A percentile compares a stretch with the other conserved stretches of the same genome.
These are phyloP conservation scores for Argyresthia albistria DNA, from an alignment of 2,888 invertebrate genomes.

Conservation along the genomic window DNA sequence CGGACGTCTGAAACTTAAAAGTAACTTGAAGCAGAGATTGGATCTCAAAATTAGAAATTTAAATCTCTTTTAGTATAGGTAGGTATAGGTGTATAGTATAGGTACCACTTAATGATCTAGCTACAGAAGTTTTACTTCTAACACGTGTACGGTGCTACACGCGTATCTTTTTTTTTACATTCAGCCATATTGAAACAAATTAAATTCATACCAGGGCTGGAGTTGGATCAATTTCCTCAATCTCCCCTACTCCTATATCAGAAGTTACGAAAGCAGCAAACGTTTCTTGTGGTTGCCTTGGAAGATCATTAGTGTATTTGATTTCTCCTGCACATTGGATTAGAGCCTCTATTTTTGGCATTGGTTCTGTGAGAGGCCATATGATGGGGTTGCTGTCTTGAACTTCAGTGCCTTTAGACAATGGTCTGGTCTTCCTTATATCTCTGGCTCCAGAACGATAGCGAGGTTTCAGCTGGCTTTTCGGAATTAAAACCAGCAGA, in stretches of 20 bases:
- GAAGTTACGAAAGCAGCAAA: slow-evolving; percentile 77
- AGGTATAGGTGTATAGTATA: no score
- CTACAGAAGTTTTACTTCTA: no score
- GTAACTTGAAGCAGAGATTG: no score
- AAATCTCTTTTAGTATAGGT: no score
- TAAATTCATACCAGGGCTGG: slow-evolving; percentile 76
- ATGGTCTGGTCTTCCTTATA: slow-evolving; percentile 60
- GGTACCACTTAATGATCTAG: no score
- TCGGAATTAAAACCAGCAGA: slow-evolving; percentile 62
- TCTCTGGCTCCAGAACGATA: slow-evolving; percentile 63
- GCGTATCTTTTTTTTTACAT: no score
- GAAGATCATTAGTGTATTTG: slow-evolving; percentile 75
- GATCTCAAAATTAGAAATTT: no score
- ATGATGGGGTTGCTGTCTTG: slow-evolving; percentile 75
- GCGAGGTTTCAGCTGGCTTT: slow-evolving; percentile 45
- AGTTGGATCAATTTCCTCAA: slow-evolving; percentile 72
- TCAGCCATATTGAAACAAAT: no score
- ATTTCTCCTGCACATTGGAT: slow-evolving; percentile 63
- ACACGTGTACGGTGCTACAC: no score
- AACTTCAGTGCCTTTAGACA: slow-evolving; percentile 75
- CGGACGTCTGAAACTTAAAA: no score
- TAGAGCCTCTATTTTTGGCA: slow-evolving; percentile 75
- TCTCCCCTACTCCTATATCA: slow-evolving; percentile 65
- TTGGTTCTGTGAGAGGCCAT: slow-evolving; percentile 78
- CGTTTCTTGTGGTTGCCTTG: slow-evolving; percentile 72